Percentiles rank a stretch among this genome's conserved stretches.
Evolutionary conservation across 1,140 invertebrate species (phyloP).

Genomic region (Anastrepha ludens): DNA sequence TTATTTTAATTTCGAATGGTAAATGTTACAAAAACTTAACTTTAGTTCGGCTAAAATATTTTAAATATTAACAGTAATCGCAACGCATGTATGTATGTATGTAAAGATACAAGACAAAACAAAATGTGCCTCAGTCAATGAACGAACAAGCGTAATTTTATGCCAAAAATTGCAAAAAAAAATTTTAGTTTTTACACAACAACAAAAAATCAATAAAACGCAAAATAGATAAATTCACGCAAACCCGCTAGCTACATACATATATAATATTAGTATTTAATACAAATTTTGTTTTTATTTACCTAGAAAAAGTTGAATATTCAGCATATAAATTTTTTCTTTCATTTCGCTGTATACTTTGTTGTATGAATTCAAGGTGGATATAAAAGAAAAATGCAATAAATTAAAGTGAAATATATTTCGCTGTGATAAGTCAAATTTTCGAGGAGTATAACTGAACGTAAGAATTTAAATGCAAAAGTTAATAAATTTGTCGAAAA

Average conservation of each 20-base stretch:
- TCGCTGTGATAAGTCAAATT: conserved; percentile 15
- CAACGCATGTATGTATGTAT: neutral
- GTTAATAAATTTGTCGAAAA: neutral
- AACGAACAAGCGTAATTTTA: conserved; percentile 39
- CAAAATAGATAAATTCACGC: no score
- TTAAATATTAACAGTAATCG: neutral
- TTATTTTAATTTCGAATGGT: neutral
- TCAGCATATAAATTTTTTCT: neutral
- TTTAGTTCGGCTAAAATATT: neutral
- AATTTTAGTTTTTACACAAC: conserved; percentile 21
- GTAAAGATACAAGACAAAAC: neutral
- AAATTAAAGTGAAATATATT: neutral
- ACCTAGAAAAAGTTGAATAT: neutral
- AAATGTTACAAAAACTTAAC: neutral
- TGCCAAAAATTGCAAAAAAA: conserved; percentile 24
- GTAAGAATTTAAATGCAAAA: neutral
- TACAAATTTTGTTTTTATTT: no score
- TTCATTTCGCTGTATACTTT: neutral
- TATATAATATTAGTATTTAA: no score
- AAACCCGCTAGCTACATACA: no score
- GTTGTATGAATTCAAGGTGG: neutral
- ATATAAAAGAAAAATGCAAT: conserved; percentile 1
- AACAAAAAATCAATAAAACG: neutral
- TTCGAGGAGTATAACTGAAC: neutral
- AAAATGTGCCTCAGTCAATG: conserved; percentile 45